phyloP scores from a whole-genome alignment of 2,797 vertebrate genomes.

The Cirrhinus mrigala region DNA sequence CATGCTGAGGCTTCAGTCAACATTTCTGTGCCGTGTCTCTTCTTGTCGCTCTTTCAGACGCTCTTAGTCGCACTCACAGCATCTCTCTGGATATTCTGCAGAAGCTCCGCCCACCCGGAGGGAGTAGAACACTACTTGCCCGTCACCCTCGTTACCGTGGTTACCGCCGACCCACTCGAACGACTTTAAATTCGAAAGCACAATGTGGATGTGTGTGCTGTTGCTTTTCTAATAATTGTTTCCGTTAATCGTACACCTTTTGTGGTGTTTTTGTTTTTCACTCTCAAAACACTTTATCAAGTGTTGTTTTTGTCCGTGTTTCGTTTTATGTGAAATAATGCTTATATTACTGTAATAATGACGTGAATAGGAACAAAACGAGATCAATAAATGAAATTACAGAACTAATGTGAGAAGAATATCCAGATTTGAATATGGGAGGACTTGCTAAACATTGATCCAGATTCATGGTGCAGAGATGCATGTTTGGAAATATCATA shows the following conservation, averaged over 20 bases:
- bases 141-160: conserved; percentile 68
- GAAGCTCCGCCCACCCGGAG: conserved; percentile 70
- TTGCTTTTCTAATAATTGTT: conserved; percentile 69
- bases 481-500: neutral
- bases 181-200: conserved; percentile 86
- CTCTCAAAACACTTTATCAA: conserved; percentile 64
- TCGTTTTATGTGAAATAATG: conserved; percentile 63
- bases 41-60: conserved; percentile 74
- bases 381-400: conserved; percentile 24
- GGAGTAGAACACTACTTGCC: conserved; percentile 71
- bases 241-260: conserved; percentile 54
- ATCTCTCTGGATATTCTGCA: conserved; percentile 74
- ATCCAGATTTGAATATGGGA: neutral
- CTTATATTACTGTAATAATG: conserved; percentile 36
- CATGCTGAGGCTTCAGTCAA: conserved; percentile 85
- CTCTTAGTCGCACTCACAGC: conserved; percentile 70
- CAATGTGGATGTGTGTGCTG: conserved; percentile 75
- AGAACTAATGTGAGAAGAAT: neutral
- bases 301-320: conserved; percentile 75
- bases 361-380: neutral
- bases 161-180: conserved; percentile 83
- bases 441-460: neutral
- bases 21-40: conserved; percentile 57
- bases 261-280: conserved; percentile 56
- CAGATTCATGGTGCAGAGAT: neutral